Percentiles rank a stretch among this genome's conserved stretches.
These are phyloP conservation scores for Chamaea fasciata DNA, from an alignment of 2,113 vertebrate genomes.

Conservation along the genomic window DNA sequence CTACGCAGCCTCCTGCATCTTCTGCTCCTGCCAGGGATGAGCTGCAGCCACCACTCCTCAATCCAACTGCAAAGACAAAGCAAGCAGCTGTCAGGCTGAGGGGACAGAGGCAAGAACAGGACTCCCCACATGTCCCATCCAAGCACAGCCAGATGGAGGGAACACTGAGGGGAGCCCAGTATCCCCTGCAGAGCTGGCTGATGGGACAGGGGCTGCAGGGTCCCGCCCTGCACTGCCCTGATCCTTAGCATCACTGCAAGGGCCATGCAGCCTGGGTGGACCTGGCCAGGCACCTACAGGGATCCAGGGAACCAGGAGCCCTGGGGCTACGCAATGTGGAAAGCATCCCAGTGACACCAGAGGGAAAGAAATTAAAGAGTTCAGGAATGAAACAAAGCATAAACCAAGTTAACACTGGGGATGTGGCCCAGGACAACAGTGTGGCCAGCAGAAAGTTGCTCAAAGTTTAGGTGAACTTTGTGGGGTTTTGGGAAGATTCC, in stretches of 20 bases:
- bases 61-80: neutral
- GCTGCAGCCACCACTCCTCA: neutral
- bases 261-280: neutral
- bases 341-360: neutral
- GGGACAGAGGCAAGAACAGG: neutral
- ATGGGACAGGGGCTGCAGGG: neutral
- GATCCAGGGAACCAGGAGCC: neutral
- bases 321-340: accelerated
- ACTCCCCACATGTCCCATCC: accelerated
- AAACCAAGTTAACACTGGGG: neutral
- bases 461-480: neutral
- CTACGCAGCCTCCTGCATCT: conserved; percentile 4
- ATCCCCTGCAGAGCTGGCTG: neutral
- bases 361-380: neutral
- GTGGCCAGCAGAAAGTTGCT: accelerated
- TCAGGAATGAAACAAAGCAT: neutral
- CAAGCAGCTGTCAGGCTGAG: neutral
- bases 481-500: neutral
- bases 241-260: neutral
- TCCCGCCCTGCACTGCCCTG: neutral
- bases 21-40: neutral
- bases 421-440: accelerated
- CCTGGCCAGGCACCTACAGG: neutral
- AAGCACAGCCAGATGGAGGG: neutral
- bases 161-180: neutral